phyloP scores from a whole-genome alignment of 1,140 invertebrate species.

The Thaumatotibia leucotreta region DNA sequence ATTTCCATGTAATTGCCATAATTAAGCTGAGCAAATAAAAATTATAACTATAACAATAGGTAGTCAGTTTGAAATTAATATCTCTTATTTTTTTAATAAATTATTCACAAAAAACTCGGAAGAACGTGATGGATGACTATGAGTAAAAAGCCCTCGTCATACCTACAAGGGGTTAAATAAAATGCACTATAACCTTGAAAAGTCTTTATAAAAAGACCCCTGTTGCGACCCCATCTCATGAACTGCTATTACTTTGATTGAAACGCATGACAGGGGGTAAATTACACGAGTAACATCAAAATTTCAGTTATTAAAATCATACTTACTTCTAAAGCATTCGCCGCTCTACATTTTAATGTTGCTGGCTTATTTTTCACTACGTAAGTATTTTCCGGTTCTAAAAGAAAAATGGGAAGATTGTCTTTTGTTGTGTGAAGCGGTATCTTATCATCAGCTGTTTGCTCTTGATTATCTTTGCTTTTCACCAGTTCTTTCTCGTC shows the following conservation, averaged over 20 bases:
- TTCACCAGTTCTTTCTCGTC: conserved; percentile 46
- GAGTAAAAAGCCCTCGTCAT: neutral
- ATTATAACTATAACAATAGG: no score
- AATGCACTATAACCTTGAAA: neutral
- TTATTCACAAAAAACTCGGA: no score
- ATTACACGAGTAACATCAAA: neutral
- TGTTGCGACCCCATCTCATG: neutral
- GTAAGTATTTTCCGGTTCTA: conserved; percentile 88
- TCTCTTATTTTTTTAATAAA: no score
- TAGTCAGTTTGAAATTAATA: no score
- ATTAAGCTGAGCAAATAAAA: no score
- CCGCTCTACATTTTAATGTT: conserved; percentile 86
- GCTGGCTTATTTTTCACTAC: conserved; percentile 92
- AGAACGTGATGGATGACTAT: no score
- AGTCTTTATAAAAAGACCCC: neutral
- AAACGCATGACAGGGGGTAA: neutral
- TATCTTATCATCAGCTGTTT: conserved; percentile 66
- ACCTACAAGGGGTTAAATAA: neutral
- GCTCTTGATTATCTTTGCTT: conserved; percentile 26
- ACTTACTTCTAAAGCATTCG: conserved; percentile 81
- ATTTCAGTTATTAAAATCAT: neutral
- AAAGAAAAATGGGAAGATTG: conserved; percentile 85
- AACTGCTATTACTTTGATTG: conserved; percentile 8
- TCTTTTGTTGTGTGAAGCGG: conserved; percentile 76
- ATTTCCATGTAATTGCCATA: no score